Conservation (phyloP, 1,140 invertebrate genomes). For the Harpegnathos saltator region DNA sequence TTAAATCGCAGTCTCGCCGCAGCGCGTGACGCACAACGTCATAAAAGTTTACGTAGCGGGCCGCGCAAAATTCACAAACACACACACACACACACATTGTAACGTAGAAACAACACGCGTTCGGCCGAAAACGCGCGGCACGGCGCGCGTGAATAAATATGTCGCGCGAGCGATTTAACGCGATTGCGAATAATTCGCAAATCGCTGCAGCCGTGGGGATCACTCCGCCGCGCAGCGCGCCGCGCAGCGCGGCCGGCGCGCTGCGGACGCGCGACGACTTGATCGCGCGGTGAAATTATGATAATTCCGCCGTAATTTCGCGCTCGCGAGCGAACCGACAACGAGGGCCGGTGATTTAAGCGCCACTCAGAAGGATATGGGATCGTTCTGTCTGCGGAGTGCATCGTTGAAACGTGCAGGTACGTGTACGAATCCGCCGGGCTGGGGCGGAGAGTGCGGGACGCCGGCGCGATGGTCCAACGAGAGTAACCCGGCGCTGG, state of each 20-base stretch:
- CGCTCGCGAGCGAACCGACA: conserved; percentile 21
- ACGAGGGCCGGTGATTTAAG: conserved; percentile 62
- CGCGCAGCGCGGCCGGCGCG: no score
- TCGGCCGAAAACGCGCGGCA: not conserved
- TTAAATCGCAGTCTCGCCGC: conserved; percentile 13
- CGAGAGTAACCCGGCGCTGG: conserved; percentile 48
- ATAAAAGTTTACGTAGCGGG: conserved; percentile 17
- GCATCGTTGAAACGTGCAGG: conserved; percentile 50
- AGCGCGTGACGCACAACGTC: not conserved
- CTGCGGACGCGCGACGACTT: not conserved
- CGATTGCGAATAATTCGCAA: conserved; percentile 25
- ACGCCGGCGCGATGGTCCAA: conserved; percentile 10
- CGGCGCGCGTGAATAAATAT: not conserved
- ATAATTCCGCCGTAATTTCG: conserved; percentile 58
- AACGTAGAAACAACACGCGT: not conserved
- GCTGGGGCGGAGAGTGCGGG: conserved; percentile 5
- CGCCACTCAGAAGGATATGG: conserved; percentile 1
- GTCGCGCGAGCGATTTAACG: conserved; percentile 1
- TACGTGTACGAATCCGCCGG: conserved; percentile 61
- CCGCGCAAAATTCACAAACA: not conserved
- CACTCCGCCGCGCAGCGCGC: not conserved
- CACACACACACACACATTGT: no score
- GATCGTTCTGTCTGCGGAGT: conserved; percentile 62
- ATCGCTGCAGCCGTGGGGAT: not conserved
- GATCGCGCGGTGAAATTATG: conserved; percentile 12